These are phyloP conservation scores for Danio choprae DNA, from an alignment of 2,797 vertebrate genomes.

Conservation along the genomic window DNA sequence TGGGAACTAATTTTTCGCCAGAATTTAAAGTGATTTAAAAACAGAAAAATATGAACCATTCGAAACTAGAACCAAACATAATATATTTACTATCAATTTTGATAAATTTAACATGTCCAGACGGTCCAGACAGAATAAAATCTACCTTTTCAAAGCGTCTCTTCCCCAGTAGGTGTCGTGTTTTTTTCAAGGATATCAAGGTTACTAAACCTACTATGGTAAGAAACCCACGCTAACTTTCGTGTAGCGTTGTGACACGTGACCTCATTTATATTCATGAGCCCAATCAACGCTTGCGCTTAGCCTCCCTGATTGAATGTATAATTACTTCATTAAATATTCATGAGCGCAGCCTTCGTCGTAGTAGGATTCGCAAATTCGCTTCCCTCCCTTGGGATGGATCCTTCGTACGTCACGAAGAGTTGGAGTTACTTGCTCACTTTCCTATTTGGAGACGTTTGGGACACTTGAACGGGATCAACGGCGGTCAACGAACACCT, in stretches of 20 bases:
- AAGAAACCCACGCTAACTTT: not conserved
- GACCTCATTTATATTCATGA: conserved; percentile 16
- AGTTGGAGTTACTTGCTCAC: conserved; percentile 34
- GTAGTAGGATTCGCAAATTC: conserved; percentile 15
- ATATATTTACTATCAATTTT: too few relatives aligned
- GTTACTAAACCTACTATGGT: not conserved
- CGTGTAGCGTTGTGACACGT: not conserved
- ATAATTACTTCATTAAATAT: not conserved
- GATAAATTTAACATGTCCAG: not conserved
- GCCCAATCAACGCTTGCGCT: not conserved
- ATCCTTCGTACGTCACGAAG: conserved; percentile 60
- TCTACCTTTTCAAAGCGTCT: too few relatives aligned
- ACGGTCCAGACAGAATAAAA: not conserved
- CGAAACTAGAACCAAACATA: too few relatives aligned
- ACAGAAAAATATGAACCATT: too few relatives aligned
- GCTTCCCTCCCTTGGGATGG: conserved; percentile 56
- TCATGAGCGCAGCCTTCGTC: not conserved
- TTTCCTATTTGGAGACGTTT: conserved; percentile 46
- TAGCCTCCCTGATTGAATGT: not conserved
- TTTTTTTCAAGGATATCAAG: conserved; percentile 6
- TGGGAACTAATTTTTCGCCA: not conserved
- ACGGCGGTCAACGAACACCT: conserved; percentile 44
- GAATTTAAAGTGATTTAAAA: too few relatives aligned
- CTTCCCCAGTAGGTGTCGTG: conserved; percentile 67
- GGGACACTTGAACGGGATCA: conserved; percentile 37